phyloP scores from a whole-genome alignment of 2,888 invertebrate genomes.

The Conus canariensis region DNA sequence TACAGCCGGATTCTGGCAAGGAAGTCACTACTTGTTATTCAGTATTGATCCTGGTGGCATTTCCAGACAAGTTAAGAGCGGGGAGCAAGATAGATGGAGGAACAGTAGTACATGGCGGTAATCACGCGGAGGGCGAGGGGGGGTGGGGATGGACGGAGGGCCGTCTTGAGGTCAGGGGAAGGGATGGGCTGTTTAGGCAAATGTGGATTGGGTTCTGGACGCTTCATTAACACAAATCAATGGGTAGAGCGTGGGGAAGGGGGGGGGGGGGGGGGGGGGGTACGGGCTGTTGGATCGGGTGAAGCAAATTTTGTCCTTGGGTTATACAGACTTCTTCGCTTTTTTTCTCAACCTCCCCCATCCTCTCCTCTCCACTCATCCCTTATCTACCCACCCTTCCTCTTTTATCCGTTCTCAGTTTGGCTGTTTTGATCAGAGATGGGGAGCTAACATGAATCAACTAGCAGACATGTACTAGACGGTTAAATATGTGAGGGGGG shows the following conservation, averaged over 20 bases:
- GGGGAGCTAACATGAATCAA: too few species aligned
- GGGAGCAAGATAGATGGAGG: not conserved
- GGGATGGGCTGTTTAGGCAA: not conserved
- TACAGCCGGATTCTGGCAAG: not conserved
- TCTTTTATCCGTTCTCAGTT: not conserved
- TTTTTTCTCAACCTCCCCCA: not conserved
- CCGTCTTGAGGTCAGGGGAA: not conserved
- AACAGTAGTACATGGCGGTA: not conserved
- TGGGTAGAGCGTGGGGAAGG: not conserved
- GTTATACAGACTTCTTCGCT: not conserved
- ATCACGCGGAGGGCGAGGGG: not conserved
- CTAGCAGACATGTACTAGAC: too few species aligned
- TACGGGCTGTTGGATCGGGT: not conserved
- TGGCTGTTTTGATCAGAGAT: too few species aligned
- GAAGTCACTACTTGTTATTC: not conserved
- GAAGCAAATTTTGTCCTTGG: not conserved
- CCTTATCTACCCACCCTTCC: not conserved
- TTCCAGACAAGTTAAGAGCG: not conserved
- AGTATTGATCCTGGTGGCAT: not conserved
- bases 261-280: not conserved
- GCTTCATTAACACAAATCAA: not conserved
- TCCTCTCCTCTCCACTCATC: not conserved
- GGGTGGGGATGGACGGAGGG: not conserved
- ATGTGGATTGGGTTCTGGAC: not conserved
- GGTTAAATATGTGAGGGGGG: too few species aligned